Evolutionary conservation across 2,113 vertebrate genomes (phyloP).

Genomic region (Butastur rufipennis): DNA sequence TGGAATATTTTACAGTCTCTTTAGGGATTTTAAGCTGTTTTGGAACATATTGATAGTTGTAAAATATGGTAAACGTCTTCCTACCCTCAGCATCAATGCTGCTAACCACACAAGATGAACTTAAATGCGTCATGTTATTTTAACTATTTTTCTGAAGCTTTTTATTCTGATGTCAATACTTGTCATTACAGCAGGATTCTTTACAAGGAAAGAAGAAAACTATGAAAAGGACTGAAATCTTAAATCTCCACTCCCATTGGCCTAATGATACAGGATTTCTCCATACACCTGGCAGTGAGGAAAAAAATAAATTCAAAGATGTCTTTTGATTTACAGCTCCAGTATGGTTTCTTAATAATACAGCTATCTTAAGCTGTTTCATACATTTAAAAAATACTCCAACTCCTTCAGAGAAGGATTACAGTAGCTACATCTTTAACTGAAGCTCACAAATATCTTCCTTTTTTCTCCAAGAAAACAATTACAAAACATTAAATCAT

Average conservation of each 20-base stretch:
- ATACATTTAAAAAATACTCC: background rate
- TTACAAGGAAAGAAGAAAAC: background rate
- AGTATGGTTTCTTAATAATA: slow-evolving; percentile 38
- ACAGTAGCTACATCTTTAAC: slow-evolving; percentile 31
- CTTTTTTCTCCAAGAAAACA: slow-evolving; percentile 30
- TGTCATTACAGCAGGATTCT: background rate
- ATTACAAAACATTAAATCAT: slow-evolving; percentile 59
- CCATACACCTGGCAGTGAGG: background rate
- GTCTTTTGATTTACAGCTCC: slow-evolving; percentile 31
- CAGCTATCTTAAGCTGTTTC: slow-evolving; percentile 11
- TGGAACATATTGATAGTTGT: background rate
- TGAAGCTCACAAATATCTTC: slow-evolving; percentile 24
- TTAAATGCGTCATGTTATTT: background rate
- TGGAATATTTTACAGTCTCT: background rate
- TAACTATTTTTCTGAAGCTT: slow-evolving; percentile 3
- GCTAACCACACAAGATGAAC: background rate
- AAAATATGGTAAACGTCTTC: background rate
- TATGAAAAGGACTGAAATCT: background rate
- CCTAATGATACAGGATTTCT: slow-evolving; percentile 5
- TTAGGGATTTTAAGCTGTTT: background rate
- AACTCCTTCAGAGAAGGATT: slow-evolving; percentile 15
- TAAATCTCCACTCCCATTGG: background rate
- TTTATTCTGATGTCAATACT: background rate
- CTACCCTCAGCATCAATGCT: background rate
- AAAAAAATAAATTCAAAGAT: slow-evolving; percentile 23